Base-by-base conservation (phyloP, 2,888 invertebrate genomes). In the Punctoribates punctum region DNA sequence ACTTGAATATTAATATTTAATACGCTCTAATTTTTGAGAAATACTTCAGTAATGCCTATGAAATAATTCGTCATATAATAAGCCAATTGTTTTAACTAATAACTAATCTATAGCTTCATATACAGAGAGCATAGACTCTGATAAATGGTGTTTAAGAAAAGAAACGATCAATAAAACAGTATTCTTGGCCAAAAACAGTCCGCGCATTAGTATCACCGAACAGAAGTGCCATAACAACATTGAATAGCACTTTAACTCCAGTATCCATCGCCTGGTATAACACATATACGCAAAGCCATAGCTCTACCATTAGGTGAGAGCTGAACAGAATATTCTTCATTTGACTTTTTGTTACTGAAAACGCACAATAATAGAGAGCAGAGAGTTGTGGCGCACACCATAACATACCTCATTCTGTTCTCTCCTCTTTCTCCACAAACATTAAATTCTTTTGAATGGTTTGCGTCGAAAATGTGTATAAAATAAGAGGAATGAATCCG, bases 151-250 rank as follows among this genome's bases (percentile, higher is more conserved):
- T 20, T 54, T 3, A 25, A 57, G 25, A 25, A 23, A n/a, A 25
- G 11, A 42, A 70, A 9, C 38, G 23, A 70, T 70, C 70, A 23
- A 70, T 70, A 42, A 46, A 70, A 70, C 42, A 70, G 70, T 70
- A 46, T 42, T 38, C 8, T 25, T 4, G 17, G 17, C 70, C 42
- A 70, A 23, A 70, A 46, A 70, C 20, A 70, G 70, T 70, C 4
- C 38, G 70, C 70, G 70, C 70, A 70, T 23, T 5, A 42, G 1
- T n/a, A 15, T 8, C 11, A 48, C 48, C 48, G 48, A 48, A 48
- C 48, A 48, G 48, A 48, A 13, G 46, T 8, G 46, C 4, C 46
- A 13, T n/a, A 8, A 57, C 57, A 9, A 11, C 15, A 20, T 20
- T 34, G 57, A 65, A 65, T 60, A 20, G 60, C 34, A 65, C 34